Evolutionary conservation across 2,797 vertebrate genomes (phyloP).

Genomic region (Rhadinocentrus ornatus): DNA sequence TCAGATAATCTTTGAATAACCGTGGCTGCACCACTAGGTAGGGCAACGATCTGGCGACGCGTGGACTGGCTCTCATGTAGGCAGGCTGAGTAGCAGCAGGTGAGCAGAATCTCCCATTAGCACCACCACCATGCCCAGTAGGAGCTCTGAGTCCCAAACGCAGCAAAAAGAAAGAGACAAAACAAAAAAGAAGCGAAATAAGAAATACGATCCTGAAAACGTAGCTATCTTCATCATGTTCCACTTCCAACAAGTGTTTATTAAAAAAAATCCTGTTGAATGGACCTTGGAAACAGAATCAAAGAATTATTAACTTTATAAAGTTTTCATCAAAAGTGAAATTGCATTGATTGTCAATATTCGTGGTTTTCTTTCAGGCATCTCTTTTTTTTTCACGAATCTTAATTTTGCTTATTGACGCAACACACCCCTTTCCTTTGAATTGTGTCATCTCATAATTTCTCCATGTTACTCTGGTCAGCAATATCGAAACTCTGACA

Average conservation of each 20-base stretch:
- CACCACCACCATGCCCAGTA: no score
- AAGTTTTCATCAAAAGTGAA: neutral
- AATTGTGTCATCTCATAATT: neutral
- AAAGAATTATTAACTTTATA: neutral
- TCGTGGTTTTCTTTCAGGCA: neutral
- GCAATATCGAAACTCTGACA: neutral
- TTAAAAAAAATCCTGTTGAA: neutral
- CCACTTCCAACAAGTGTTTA: neutral
- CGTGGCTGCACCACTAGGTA: no score
- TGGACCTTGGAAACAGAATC: neutral
- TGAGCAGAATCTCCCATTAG: no score
- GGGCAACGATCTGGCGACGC: no score
- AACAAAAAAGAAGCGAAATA: no score
- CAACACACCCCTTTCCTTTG: neutral
- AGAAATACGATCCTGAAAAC: no score
- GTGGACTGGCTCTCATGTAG: no score
- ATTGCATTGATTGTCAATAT: neutral
- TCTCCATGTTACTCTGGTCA: neutral
- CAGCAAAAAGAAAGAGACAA: no score
- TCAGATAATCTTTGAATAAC: no score
- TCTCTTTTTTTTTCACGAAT: neutral
- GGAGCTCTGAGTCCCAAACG: no score
- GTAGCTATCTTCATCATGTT: neutral
- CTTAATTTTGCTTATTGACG: neutral
- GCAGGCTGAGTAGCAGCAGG: no score